Base-by-base conservation (phyloP, 2,797 vertebrate genomes). In the Amblyopsis hoosieri region DNA sequence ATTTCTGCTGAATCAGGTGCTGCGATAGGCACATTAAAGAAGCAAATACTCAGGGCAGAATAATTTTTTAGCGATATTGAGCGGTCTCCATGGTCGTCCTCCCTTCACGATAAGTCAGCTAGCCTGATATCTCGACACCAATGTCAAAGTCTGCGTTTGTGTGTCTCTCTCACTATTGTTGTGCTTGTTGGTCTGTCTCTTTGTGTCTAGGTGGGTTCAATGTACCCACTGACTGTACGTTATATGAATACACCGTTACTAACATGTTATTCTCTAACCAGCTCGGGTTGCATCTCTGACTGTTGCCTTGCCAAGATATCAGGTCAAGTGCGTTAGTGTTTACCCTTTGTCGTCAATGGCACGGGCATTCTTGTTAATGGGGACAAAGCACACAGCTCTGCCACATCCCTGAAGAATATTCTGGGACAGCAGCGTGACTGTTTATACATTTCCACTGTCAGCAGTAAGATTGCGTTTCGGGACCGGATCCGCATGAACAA, bases 401-500 rank as follows among this genome's bases (percentile, higher is more conserved):
- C 46, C 46, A 67, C 37, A 64, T 66, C 64, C 59, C 4, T 45
- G 65, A 57, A 29, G 1, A 49, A 10, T 0, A 31, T 1, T 4
- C 3, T 10, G 12, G 14, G 53, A 13, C 15, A 29, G 52, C 10
- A 58, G 54, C 70, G 60, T 75, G 60, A 79, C 55, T 62, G 0
- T 69, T 60, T 69, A 4, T 13, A 7, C 45, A 29, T 74, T 78
- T 75, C 85, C 62, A 52, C 66, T 78, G 61, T 75, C 86, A 93
- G 92, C 81, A 89, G 91, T 85, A 98, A 95, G 85, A 93, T 96
- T 84, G 96, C 95, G 63, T 95, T 99, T 87, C 95, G 96, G 79
- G 97, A 99, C 80, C 94, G 97, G 31, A 98, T 99, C 71, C 90
- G 95, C 51, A 94, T 97, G 92, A 92, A 93, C 87, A 93, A 90